Evolutionary conservation across 53 echinoderm and acorn worm genomes (phyloP).

Genomic region (Temnopleurus reevesii): DNA sequence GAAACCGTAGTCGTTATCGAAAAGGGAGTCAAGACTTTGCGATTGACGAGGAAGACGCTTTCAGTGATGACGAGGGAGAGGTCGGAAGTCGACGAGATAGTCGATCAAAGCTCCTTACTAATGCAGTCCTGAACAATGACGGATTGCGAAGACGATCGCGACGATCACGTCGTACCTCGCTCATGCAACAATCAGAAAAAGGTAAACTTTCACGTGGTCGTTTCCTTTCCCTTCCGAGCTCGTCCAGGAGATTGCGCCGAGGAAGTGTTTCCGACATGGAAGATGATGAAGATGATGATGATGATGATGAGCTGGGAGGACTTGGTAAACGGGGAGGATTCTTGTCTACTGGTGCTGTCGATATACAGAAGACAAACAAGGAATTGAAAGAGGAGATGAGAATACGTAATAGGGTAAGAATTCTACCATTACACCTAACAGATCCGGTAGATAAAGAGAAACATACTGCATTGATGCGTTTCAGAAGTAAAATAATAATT

Average conservation of each 20-base stretch:
- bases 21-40: slow-evolving; percentile 3
- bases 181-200: neutral
- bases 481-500: no score
- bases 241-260: slow-evolving; percentile 5
- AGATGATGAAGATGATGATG: neutral
- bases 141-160: neutral
- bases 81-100: neutral
- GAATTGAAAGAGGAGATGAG: slow-evolving; percentile 29
- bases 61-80: neutral
- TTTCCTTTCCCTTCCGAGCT: neutral
- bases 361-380: neutral
- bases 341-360: slow-evolving; percentile 20
- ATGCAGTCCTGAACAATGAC: neutral
- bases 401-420: slow-evolving; percentile 38
- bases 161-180: slow-evolving; percentile 24
- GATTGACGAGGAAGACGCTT: slow-evolving; percentile 23
- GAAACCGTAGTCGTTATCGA: neutral
- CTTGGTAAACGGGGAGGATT: slow-evolving; percentile 22
- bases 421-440: no score
- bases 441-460: no score
- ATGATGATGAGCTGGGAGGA: neutral
- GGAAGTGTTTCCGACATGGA: slow-evolving; percentile 38
- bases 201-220: neutral
- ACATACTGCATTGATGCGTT: no score
- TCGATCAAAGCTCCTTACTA: slow-evolving; percentile 30